phyloP scores from a whole-genome alignment of 2,113 vertebrate species.

The Lepus europaeus region DNA sequence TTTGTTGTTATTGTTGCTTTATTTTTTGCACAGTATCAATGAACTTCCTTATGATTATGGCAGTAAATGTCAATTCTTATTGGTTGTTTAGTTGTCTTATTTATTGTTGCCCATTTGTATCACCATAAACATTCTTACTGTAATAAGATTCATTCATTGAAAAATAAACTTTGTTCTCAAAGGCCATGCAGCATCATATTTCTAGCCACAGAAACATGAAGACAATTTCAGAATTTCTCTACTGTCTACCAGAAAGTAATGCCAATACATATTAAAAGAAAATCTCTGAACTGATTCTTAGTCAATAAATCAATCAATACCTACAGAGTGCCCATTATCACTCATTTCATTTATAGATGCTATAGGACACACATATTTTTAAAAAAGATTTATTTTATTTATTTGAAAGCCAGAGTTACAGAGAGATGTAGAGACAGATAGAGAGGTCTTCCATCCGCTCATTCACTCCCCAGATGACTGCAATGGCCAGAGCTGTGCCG shows the following conservation, averaged over 20 bases:
- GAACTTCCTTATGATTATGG: not conserved
- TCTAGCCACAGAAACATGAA: slow-evolving; percentile 30
- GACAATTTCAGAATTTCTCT: slow-evolving; percentile 47
- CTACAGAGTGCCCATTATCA: not conserved
- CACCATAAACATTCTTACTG: not conserved
- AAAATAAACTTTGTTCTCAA: slow-evolving; percentile 36
- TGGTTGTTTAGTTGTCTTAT: slow-evolving; percentile 33
- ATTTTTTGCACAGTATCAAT: not conserved
- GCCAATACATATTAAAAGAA: not conserved
- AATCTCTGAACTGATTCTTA: not conserved
- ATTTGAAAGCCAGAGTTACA: too few relatives aligned
- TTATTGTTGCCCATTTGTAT: not conserved
- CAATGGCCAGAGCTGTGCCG: too few relatives aligned
- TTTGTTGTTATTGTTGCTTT: not conserved
- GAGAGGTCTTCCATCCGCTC: too few relatives aligned
- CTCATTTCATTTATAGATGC: not conserved
- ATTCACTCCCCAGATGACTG: too few relatives aligned
- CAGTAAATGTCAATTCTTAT: not conserved
- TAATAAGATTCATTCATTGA: not conserved
- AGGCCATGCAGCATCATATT: not conserved
- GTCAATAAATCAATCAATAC: not conserved
- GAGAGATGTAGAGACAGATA: too few relatives aligned
- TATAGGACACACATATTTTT: not conserved
- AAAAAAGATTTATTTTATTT: too few relatives aligned
- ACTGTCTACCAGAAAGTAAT: not conserved